phyloP scores from a whole-genome alignment of 2,797 vertebrate species.

The Ctenopoma multispine region DNA sequence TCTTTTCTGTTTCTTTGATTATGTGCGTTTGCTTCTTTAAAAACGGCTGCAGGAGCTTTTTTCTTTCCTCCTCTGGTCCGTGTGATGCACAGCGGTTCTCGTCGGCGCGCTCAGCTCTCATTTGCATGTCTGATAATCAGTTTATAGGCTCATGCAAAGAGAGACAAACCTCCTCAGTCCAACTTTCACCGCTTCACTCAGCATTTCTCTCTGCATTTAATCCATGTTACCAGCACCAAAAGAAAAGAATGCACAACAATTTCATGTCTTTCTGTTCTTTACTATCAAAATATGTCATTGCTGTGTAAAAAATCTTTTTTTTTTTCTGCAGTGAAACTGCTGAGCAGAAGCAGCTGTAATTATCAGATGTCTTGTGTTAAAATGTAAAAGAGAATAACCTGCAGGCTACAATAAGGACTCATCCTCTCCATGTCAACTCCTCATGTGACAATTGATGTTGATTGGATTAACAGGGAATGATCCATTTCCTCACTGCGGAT shows the following conservation, averaged over 20 bases:
- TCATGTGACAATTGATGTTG: conserved; percentile 56
- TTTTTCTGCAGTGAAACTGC: not conserved
- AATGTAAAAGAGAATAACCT: not conserved
- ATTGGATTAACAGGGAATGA: conserved; percentile 70
- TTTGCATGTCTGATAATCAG: conserved; percentile 34
- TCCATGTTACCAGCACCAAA: too few species aligned
- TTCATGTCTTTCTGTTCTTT: too few species aligned
- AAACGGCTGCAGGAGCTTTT: not conserved
- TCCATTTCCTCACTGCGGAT: conserved; percentile 54
- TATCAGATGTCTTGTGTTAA: not conserved
- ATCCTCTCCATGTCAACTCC: conserved; percentile 29
- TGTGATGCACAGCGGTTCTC: not conserved
- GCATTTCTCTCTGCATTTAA: conserved; percentile 1
- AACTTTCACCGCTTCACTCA: conserved; percentile 26
- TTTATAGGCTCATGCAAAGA: conserved; percentile 41
- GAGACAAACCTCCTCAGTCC: conserved; percentile 19
- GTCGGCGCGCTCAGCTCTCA: not conserved
- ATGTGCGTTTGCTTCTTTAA: not conserved
- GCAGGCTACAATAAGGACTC: not conserved
- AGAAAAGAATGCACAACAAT: too few species aligned
- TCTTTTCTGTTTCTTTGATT: fast-evolving
- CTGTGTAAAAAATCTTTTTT: too few species aligned
- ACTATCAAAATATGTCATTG: too few species aligned
- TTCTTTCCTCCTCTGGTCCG: not conserved
- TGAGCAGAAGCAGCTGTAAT: not conserved